phyloP scores from a whole-genome alignment of 2,888 invertebrate genomes.

The Drosophila eohydei region DNA sequence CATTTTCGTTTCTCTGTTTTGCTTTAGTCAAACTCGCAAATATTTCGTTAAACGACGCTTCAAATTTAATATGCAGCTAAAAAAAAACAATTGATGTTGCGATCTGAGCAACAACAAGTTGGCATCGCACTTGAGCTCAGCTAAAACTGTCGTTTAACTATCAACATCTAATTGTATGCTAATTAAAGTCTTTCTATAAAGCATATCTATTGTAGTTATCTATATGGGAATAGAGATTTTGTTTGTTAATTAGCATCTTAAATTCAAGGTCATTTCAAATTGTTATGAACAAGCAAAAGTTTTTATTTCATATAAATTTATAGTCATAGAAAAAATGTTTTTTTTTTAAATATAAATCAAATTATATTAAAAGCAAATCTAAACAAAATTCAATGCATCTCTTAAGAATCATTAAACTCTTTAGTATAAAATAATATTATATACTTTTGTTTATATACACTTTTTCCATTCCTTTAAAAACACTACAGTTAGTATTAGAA shows the following conservation, averaged over 20 bases:
- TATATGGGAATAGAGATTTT: constrained; percentile 2
- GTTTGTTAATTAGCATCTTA: constrained; percentile 26
- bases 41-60: neutral
- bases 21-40: constrained; percentile 9
- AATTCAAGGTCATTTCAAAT: constrained; percentile 27
- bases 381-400: too few relatives aligned
- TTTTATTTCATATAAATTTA: neutral
- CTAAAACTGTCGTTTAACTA: constrained; percentile 15
- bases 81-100: neutral
- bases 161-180: constrained; percentile 25
- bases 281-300: neutral
- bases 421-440: too few relatives aligned
- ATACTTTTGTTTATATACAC: too few relatives aligned
- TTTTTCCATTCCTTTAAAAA: too few relatives aligned
- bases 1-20: neutral
- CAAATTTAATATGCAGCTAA: constrained; percentile 20
- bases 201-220: constrained; percentile 33
- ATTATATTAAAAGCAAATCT: too few relatives aligned
- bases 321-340: too few relatives aligned
- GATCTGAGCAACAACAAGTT: constrained; percentile 8
- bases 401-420: too few relatives aligned
- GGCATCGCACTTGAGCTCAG: neutral
- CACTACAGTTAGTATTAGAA: neutral
- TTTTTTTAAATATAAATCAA: neutral
- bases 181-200: constrained; percentile 27